A percentile compares a stretch with the other conserved stretches of the same genome.
Evolutionary conservation across 2,888 invertebrate species (phyloP).

Genomic region (Athalia circularis): DNA sequence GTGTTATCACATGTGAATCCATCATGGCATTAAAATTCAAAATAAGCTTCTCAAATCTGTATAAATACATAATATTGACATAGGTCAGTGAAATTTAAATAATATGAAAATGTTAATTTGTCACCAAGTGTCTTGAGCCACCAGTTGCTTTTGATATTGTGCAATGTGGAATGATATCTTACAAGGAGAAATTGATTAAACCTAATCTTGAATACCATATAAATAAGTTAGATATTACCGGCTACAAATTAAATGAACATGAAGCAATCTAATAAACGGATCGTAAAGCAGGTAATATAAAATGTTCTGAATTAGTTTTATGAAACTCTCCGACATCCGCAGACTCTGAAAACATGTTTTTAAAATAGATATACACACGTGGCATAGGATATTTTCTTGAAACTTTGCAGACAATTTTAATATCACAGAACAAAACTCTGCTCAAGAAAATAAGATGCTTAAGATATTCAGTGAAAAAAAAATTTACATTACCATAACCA

Average conservation of each 20-base stretch:
- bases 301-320: constrained; percentile 4
- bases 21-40: not conserved
- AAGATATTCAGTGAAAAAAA: not conserved
- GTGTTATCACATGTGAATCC: not conserved
- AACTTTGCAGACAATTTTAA: not conserved
- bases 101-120: constrained; percentile 1
- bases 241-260: constrained; percentile 44
- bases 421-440: not conserved
- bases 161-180: constrained; percentile 14
- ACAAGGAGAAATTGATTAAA: not conserved
- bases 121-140: constrained; percentile 10
- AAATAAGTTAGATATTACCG: not conserved
- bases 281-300: constrained; percentile 54
- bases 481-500: not conserved
- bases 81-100: constrained; percentile 27
- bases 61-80: constrained; percentile 31
- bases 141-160: constrained; percentile 2
- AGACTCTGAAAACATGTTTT: not conserved
- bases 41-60: constrained; percentile 1
- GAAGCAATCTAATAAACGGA: constrained; percentile 52
- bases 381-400: not conserved
- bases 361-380: not conserved
- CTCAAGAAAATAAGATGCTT: not conserved
- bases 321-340: not conserved
- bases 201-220: not conserved